These are phyloP conservation scores for Eupelmus urozonus DNA, from an alignment of 2,888 invertebrate species.

Conservation along the genomic window DNA sequence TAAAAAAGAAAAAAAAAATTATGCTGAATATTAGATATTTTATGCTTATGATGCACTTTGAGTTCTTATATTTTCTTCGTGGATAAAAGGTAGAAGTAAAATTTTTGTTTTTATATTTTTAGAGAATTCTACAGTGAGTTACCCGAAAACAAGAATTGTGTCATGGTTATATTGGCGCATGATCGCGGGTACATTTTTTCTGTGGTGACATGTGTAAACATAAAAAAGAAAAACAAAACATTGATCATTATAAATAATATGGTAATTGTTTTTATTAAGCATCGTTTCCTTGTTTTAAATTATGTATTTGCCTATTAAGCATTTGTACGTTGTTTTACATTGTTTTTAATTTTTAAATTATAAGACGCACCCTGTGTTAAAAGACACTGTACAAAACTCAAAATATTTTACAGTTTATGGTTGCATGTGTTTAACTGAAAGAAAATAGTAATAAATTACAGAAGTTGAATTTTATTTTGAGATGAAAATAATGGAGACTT, in stretches of 20 bases:
- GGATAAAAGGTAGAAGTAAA: background rate
- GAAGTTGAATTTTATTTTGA: conserved; percentile 6
- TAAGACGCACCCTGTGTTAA: background rate
- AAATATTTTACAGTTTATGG: conserved; percentile 31
- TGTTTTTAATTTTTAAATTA: conserved; percentile 8
- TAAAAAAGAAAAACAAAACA: conserved; percentile 19
- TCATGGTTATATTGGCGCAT: background rate
- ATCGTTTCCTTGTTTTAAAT: conserved; percentile 1
- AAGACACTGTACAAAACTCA: conserved; percentile 2
- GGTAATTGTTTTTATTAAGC: conserved; percentile 25
- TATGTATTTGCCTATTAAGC: background rate
- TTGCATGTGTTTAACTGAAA: background rate
- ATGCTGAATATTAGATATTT: conserved; percentile 4
- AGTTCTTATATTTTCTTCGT: conserved; percentile 12
- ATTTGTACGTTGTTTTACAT: conserved; percentile 23
- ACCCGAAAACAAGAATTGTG: background rate
- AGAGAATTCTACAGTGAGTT: background rate
- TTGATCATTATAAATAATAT: conserved; percentile 2
- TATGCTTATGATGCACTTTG: background rate
- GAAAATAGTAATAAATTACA: background rate
- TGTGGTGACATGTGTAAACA: background rate
- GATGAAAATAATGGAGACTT: conserved; percentile 35
- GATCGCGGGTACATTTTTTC: conserved; percentile 5
- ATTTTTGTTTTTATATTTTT: conserved; percentile 29
- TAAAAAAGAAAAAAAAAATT: conserved; percentile 21